A percentile compares a stretch with the other conserved stretches of the same genome.
phyloP scores from a whole-genome alignment of 2,888 invertebrate species.

The Acrobasis consociella region DNA sequence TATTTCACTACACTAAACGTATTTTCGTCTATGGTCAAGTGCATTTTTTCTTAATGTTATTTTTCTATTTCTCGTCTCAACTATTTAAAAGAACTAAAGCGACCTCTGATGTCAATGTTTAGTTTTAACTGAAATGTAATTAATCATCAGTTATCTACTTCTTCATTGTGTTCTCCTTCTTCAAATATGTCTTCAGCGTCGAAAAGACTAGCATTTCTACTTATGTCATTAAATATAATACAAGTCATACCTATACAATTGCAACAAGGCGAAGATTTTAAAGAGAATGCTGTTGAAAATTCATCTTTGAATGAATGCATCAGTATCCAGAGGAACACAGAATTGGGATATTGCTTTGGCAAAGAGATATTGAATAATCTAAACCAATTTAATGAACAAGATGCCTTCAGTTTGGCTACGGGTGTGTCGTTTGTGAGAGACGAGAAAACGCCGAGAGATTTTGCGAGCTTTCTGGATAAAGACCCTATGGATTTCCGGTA shows the following conservation, averaged over 20 bases:
- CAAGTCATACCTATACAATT: constrained; percentile 64
- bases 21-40: too few relatives aligned
- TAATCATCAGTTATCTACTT: constrained; percentile 1
- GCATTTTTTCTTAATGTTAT: too few relatives aligned
- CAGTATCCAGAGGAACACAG: constrained; percentile 62
- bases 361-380: constrained; percentile 86
- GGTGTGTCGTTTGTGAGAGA: constrained; percentile 86
- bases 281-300: constrained; percentile 58
- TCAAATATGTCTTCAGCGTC: constrained; percentile 37
- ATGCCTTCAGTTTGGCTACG: constrained; percentile 85
- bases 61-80: too few relatives aligned
- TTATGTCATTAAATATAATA: constrained; percentile 43
- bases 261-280: constrained; percentile 67
- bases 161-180: neutral
- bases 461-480: constrained; percentile 86
- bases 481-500: constrained; percentile 89
- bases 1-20: too few relatives aligned
- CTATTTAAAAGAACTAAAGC: too few relatives aligned
- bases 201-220: constrained; percentile 36
- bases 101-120: constrained; percentile 20
- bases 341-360: constrained; percentile 86
- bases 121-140: constrained; percentile 33
- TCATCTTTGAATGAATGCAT: constrained; percentile 70
- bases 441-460: constrained; percentile 85
- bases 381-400: constrained; percentile 85